These are phyloP conservation scores for Zelleria hepariella DNA, from an alignment of 2,888 invertebrate genomes.

Conservation along the genomic window DNA sequence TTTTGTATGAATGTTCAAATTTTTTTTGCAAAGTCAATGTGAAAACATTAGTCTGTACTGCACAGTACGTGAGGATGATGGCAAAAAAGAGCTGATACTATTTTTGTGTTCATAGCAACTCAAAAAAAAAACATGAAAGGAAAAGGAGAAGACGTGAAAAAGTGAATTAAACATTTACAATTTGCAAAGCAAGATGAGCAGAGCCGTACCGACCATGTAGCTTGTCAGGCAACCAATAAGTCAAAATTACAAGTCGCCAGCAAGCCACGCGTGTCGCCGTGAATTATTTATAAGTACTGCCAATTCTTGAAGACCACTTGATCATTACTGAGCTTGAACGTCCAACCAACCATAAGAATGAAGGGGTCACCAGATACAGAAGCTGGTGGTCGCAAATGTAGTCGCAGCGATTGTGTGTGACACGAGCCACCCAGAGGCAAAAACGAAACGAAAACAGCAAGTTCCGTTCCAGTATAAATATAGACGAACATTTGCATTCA, in stretches of 20 bases:
- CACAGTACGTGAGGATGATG: too few relatives aligned
- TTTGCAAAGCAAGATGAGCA: neutral
- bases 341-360: neutral
- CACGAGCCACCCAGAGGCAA: constrained; percentile 53
- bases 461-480: neutral
- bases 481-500: neutral
- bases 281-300: constrained; percentile 58
- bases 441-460: constrained; percentile 33
- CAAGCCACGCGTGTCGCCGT: constrained; percentile 46
- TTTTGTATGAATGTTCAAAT: too few relatives aligned
- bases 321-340: neutral
- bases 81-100: neutral
- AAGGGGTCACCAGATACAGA: neutral
- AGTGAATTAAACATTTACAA: neutral
- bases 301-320: constrained; percentile 13
- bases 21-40: too few relatives aligned
- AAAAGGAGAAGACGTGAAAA: neutral
- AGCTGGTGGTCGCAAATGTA: neutral
- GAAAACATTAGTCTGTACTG: too few relatives aligned
- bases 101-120: neutral
- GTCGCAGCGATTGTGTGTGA: constrained; percentile 21
- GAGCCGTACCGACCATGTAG: neutral
- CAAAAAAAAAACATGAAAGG: neutral
- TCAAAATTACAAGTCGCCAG: constrained; percentile 49
- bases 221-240: constrained; percentile 37